Conservation (phyloP, 2,888 invertebrate species). For the Tenthredo amoena region DNA sequence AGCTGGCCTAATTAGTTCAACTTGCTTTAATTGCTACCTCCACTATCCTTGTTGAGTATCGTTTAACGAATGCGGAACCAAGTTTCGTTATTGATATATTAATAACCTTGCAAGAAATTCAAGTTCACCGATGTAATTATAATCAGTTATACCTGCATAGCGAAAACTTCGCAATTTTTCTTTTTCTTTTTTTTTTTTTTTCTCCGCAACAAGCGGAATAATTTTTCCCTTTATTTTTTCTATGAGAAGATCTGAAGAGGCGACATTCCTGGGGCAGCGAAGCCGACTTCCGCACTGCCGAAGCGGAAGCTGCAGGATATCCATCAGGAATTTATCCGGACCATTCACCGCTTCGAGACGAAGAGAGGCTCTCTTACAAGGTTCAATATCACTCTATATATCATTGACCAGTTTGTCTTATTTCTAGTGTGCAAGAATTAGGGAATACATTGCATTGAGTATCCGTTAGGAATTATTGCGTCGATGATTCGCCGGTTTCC, state of each 20-base stretch:
- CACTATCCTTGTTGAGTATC: neutral
- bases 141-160: neutral
- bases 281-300: constrained; percentile 64
- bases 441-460: neutral
- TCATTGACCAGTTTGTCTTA: neutral
- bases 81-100: constrained; percentile 19
- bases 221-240: neutral
- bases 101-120: neutral
- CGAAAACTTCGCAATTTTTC: neutral
- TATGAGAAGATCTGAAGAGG: constrained; percentile 66
- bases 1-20: constrained; percentile 57
- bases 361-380: constrained; percentile 66
- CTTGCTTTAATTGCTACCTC: constrained; percentile 47
- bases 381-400: constrained; percentile 54
- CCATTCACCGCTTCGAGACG: constrained; percentile 58
- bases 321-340: constrained; percentile 57
- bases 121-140: neutral
- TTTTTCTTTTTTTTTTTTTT: neutral
- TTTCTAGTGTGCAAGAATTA: neutral
- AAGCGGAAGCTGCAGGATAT: constrained; percentile 63
- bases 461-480: neutral
- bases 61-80: constrained; percentile 26
- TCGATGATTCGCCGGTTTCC: neutral
- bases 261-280: constrained; percentile 72
- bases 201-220: neutral